A percentile compares a stretch with the other conserved stretches of the same genome.
Evolutionary conservation across 2,888 invertebrate genomes (phyloP).

Genomic region (Harpalus rufipes): DNA sequence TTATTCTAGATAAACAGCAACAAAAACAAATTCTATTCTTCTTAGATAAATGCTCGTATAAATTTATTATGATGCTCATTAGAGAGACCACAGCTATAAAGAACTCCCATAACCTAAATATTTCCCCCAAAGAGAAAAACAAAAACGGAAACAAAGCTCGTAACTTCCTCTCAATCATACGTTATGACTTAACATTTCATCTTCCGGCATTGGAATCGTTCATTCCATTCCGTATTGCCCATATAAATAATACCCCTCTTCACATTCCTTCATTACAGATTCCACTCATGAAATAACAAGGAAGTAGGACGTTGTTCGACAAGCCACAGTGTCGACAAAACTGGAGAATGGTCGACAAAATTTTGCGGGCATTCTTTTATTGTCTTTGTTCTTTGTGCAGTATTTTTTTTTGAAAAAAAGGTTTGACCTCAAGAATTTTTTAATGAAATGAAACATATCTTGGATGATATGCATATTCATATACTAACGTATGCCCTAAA

Average conservation of each 20-base stretch:
- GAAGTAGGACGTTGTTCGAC: background rate
- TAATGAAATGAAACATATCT: no score
- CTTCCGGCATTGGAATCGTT: slow-evolving; percentile 11
- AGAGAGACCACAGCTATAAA: background rate
- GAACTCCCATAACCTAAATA: slow-evolving; percentile 23
- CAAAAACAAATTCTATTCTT: background rate
- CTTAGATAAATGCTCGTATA: background rate
- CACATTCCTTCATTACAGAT: slow-evolving; percentile 44
- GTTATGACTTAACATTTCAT: slow-evolving; percentile 41
- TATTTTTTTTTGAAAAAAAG: no score
- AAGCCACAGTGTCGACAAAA: background rate
- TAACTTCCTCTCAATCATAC: slow-evolving; percentile 46
- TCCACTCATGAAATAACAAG: background rate
- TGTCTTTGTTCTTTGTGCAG: no score
- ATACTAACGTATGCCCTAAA: no score
- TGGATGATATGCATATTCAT: no score
- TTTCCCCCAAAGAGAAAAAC: slow-evolving; percentile 19
- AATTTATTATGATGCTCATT: slow-evolving; percentile 7
- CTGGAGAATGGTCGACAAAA: no score
- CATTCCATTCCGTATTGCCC: slow-evolving; percentile 35
- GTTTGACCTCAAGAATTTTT: no score
- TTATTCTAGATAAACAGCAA: no score
- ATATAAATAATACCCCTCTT: slow-evolving; percentile 41
- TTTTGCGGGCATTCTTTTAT: no score
- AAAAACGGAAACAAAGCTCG: slow-evolving; percentile 32